Evolutionary conservation across 2,113 vertebrate genomes (phyloP), one percentile per base, ranked within the genome.

Genomic region (Gadus chalcogrammus): DNA sequence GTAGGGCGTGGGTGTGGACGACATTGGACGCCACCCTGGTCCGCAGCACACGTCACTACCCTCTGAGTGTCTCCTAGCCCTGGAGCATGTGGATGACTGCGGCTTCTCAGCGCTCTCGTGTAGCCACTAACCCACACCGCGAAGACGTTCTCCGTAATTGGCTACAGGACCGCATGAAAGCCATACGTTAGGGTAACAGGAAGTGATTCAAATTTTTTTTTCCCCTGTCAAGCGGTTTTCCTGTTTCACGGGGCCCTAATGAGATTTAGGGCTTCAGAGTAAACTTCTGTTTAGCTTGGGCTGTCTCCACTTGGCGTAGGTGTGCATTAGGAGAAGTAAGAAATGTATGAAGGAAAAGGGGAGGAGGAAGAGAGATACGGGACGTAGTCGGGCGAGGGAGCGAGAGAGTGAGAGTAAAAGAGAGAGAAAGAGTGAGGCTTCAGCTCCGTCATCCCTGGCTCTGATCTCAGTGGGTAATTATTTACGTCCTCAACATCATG

Each of bases 271-370:
- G 77, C 42, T 83, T 77, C 73, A 74, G 71, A 75, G 76, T 70
- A 78, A 80, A 80, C 79, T 75, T 63, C 67, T 90, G 83, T 89
- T 90, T 89, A 81, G 79, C 83, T 84, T 84, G 75, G 82, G 75
- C 73, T 56, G 64, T 78, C 81, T 84, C 82, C 82, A 85, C 87
- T 87, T 89, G 85, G 85, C 77, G 42, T 55, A 70, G 66, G 61
- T 61, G 9, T 63, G 18, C 8, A 8, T 61, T 20, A 28, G 61
- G 15, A 73, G 65, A 71, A 18, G 35, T 3, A 73, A 67, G 67
- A 35, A 63, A 24, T 24, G 64, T 56, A 73, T 9, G 15, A 28
- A 62, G 65, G 15, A 17, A 42, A 28, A n/a, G 76, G 65, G 73
- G 72, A 48, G 42, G 55, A 58, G 15, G 6, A 16, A 58, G 55